Evolutionary conservation across 2,888 invertebrate genomes (phyloP), one percentile per base, ranked within the genome.

Genomic region (Prenolepis imparis): DNA sequence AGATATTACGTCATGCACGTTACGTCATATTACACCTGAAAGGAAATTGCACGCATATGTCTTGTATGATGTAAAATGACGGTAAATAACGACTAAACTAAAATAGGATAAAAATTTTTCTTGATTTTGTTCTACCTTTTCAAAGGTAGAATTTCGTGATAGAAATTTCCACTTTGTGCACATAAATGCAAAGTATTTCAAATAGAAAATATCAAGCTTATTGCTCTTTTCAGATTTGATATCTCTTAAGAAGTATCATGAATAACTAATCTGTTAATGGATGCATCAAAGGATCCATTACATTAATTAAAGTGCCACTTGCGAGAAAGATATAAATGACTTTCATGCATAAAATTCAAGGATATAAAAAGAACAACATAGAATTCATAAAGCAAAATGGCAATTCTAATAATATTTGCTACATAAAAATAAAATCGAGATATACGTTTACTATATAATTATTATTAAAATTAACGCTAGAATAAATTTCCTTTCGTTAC

Each of bases 241-340:
- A 21, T 8, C 44, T 39, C 61, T 67, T 68, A 61, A 80, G 21
- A 82, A 67, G 39, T 21, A 68, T 12, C 61, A 44, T 8, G 61
- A 74, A 28, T 55, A 82, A 84, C 52, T 73, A 82, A 82, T 84
- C 82, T 68, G 18, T 63, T 82, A 84, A 84, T 84, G 84, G 82
- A 82, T 55, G 21, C 52, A 55, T 80, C 68, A 82, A 74, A 82
- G 61, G 6, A 28, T 68, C 83, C 83, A 83, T 83, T 83, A 83
- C 41, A 61, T 67, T 77, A 82, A 75, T 66, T 77, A 75, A n/a
- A 59, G 32, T 44, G 59, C 78, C 21, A 24, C 36, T 72, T 80
- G 24, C 57, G 12, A 72, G 18, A 80, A 28, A n/a, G 41, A 15
- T 12, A 59, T 48, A 59, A 80, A 72, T 11, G 44, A 15, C 59